Conservation (phyloP, 2,888 invertebrate species). For the Timema podura region DNA sequence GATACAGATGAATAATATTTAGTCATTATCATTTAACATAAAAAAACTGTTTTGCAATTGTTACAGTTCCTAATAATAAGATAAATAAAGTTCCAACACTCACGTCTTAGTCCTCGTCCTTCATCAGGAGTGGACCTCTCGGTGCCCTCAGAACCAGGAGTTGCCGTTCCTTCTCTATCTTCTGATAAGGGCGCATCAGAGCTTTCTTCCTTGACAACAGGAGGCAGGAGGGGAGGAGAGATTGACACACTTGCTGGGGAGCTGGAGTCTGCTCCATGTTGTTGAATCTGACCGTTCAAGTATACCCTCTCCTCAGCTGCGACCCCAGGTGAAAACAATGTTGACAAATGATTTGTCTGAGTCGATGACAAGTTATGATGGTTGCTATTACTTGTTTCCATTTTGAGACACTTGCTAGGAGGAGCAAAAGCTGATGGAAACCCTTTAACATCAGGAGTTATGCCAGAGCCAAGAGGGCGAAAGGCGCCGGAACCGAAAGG, state of each 20-base stretch:
- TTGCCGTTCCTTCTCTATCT: conserved; percentile 49
- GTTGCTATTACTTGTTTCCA: conserved; percentile 43
- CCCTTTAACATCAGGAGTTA: conserved; percentile 48
- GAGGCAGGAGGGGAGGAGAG: conserved; percentile 49
- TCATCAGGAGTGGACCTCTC: conserved; percentile 50
- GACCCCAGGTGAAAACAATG: conserved; percentile 41
- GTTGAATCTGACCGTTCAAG: conserved; percentile 28
- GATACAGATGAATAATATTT: too few relatives aligned
- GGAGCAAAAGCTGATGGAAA: conserved; percentile 62
- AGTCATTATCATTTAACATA: too few relatives aligned
- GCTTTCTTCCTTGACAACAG: conserved; percentile 51
- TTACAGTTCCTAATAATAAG: not conserved
- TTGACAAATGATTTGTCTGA: conserved; percentile 28
- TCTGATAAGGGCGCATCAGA: conserved; percentile 56
- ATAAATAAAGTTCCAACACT: conserved; percentile 36
- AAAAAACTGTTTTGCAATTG: not conserved
- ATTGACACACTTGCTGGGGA: conserved; percentile 59
- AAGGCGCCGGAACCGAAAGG: conserved; percentile 58
- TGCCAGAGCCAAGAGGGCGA: conserved; percentile 54
- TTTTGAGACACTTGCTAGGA: conserved; percentile 58
- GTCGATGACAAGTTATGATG: conserved; percentile 25
- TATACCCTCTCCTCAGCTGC: conserved; percentile 44
- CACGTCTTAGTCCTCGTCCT: conserved; percentile 47
- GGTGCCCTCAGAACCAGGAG: conserved; percentile 49
- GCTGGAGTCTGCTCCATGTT: conserved; percentile 48